Conservation (phyloP, 2,113 vertebrate species). For the Sinocyclocheilus maitianheensis region DNA sequence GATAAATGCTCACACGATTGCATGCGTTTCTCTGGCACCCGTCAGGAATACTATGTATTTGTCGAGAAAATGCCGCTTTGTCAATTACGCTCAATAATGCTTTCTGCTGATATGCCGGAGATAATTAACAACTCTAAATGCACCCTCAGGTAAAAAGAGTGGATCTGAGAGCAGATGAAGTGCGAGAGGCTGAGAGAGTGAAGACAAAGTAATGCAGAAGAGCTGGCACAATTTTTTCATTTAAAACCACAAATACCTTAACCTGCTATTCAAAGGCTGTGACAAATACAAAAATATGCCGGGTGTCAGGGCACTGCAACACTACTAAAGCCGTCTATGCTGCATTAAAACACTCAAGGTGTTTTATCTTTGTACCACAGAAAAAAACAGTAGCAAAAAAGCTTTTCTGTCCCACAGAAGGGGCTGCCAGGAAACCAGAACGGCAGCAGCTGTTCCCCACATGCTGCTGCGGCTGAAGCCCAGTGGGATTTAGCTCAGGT, state of each 20-base stretch:
- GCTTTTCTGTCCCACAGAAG: constrained; percentile 22
- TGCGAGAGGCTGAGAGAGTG: constrained; percentile 25
- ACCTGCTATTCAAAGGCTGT: constrained; percentile 51
- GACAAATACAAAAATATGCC: constrained; percentile 54
- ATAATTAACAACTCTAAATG: constrained; percentile 74
- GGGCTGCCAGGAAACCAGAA: constrained; percentile 46
- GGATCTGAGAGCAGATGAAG: constrained; percentile 46
- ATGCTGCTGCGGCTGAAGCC: constrained; percentile 39
- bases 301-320: constrained; percentile 43
- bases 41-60: constrained; percentile 2
- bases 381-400: constrained; percentile 1
- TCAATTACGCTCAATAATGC: constrained; percentile 65
- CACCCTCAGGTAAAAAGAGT: constrained; percentile 65
- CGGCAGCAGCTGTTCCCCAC: constrained; percentile 47
- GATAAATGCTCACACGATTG: constrained; percentile 5
- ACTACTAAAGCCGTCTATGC: constrained; percentile 33
- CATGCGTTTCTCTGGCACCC: background rate
- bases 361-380: constrained; percentile 39
- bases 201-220: constrained; percentile 64
- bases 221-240: constrained; percentile 64
- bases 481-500: constrained; percentile 48
- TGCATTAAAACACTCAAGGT: constrained; percentile 33
- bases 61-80: constrained; percentile 66
- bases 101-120: constrained; percentile 65
- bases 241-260: constrained; percentile 61